phyloP scores from a whole-genome alignment of 2,113 vertebrate genomes.

The Paracanthobrama guichenoti region DNA sequence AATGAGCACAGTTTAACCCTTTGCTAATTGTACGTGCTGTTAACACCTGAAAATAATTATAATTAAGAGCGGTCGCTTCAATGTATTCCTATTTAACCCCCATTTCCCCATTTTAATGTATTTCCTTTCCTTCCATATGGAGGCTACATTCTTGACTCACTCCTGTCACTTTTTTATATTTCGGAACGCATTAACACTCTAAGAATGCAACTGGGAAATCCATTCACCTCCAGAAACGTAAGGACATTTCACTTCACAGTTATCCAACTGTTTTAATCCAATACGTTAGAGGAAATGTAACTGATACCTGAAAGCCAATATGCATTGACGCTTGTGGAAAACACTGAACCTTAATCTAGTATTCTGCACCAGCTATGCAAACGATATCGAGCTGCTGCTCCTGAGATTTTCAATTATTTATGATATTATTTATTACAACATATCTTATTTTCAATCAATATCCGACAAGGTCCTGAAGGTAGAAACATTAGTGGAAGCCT shows the following conservation, averaged over 20 bases:
- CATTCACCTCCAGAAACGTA: constrained; percentile 49
- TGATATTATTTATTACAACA: constrained; percentile 43
- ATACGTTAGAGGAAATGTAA: constrained; percentile 32
- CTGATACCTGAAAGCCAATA: constrained; percentile 46
- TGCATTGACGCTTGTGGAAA: constrained; percentile 40
- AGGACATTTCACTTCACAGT: constrained; percentile 33
- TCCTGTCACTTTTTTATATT: constrained; percentile 23
- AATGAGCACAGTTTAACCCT: constrained; percentile 39
- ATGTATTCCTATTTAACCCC: neutral
- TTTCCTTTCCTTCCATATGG: constrained; percentile 24
- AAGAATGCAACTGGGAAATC: constrained; percentile 49
- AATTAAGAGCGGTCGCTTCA: neutral
- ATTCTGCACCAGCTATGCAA: constrained; percentile 66
- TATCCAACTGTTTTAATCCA: constrained; percentile 39
- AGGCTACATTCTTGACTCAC: constrained; percentile 22
- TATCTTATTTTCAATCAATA: constrained; percentile 69
- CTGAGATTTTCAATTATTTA: constrained; percentile 78
- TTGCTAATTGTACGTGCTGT: neutral
- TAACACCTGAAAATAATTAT: neutral
- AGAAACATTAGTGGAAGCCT: constrained; percentile 60
- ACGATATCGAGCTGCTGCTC: constrained; percentile 64
- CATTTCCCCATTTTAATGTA: neutral
- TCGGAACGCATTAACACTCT: constrained; percentile 22
- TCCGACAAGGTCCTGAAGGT: constrained; percentile 65
- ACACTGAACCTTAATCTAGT: constrained; percentile 44